phyloP scores from a whole-genome alignment of 2,113 vertebrate genomes.

The Myxocyprinus asiaticus region DNA sequence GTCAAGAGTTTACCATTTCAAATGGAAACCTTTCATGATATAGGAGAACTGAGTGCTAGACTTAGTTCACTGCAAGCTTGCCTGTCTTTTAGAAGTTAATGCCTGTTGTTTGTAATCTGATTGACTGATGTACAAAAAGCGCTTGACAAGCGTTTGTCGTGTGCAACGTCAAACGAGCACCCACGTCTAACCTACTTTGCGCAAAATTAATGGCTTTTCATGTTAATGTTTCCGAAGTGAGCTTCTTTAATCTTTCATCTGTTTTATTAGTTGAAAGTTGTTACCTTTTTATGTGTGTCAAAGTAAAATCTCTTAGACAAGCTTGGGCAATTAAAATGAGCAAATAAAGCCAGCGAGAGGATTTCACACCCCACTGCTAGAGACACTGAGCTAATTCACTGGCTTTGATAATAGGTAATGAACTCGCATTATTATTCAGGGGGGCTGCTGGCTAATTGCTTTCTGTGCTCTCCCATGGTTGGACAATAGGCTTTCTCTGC shows the following conservation, averaged over 20 bases:
- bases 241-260: constrained; percentile 72
- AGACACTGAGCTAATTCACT: constrained; percentile 79
- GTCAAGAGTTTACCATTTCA: too few relatives aligned
- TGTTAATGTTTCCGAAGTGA: constrained; percentile 70
- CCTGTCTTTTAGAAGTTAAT: constrained; percentile 59
- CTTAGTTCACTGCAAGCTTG: constrained; percentile 47
- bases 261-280: constrained; percentile 74
- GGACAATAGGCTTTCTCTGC: constrained; percentile 77
- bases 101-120: constrained; percentile 68
- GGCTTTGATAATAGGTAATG: constrained; percentile 81
- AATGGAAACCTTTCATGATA: constrained; percentile 2
- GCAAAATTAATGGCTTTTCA: constrained; percentile 68
- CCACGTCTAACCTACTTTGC: constrained; percentile 67
- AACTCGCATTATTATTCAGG: constrained; percentile 79
- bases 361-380: constrained; percentile 74
- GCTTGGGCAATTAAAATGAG: constrained; percentile 76
- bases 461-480: constrained; percentile 76
- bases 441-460: constrained; percentile 76
- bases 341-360: constrained; percentile 75
- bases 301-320: constrained; percentile 75
- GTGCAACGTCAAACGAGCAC: constrained; percentile 59
- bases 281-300: constrained; percentile 71
- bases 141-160: constrained; percentile 62
- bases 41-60: constrained; percentile 46
- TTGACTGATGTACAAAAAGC: constrained; percentile 71